These are phyloP conservation scores for Erinaceus europaeus DNA, from an alignment of 2,113 vertebrate genomes.

Conservation along the genomic window DNA sequence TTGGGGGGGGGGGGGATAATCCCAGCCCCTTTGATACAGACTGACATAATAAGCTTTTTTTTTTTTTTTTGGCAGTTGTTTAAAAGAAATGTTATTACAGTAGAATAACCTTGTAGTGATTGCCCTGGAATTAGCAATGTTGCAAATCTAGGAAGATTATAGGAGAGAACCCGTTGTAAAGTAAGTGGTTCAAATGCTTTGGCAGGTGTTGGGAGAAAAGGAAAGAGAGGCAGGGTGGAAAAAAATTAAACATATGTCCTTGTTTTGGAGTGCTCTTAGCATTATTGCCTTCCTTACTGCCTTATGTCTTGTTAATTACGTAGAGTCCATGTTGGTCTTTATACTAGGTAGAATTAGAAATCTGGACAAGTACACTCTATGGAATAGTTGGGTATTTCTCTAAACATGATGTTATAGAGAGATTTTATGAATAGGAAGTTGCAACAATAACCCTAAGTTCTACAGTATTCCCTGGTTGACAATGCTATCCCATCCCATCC, in stretches of 20 bases:
- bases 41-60: constrained; percentile 57
- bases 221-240: background rate
- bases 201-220: background rate
- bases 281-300: background rate
- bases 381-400: background rate
- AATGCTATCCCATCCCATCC: too few relatives aligned
- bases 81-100: constrained; percentile 64
- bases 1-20: background rate
- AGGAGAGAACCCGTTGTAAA: background rate
- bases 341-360: background rate
- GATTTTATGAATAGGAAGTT: background rate
- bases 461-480: too few relatives aligned
- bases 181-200: background rate
- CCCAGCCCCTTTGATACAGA: constrained; percentile 18
- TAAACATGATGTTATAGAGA: background rate
- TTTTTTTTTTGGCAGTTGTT: constrained; percentile 46
- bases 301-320: background rate
- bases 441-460: too few relatives aligned
- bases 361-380: background rate
- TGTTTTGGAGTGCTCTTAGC: background rate
- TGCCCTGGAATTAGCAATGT: constrained; percentile 1
- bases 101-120: constrained; percentile 7
- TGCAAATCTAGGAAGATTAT: background rate
- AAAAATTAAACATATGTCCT: background rate
- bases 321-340: background rate